These are phyloP conservation scores for Euura saliciscinereae DNA, from an alignment of 1,140 invertebrate species.

Conservation along the genomic window DNA sequence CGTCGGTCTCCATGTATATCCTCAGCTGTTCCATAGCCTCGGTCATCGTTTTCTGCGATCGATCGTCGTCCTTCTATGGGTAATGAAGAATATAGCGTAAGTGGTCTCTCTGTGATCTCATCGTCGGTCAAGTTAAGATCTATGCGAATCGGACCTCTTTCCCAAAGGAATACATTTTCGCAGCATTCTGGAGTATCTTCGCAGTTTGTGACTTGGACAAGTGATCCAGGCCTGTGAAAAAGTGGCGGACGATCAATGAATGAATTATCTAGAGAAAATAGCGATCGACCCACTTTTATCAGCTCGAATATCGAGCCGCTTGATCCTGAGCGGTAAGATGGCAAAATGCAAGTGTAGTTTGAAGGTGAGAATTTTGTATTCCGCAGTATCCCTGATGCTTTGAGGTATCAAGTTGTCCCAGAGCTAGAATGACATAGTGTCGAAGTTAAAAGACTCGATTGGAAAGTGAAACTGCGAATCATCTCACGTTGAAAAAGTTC, in stretches of 20 bases:
- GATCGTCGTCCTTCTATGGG: conserved; percentile 21
- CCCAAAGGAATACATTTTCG: conserved; percentile 13
- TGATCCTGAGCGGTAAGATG: conserved; percentile 32
- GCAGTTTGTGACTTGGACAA: conserved; percentile 12
- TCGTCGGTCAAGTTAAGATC: not conserved
- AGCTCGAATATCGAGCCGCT: conserved; percentile 18
- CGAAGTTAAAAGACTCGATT: conserved; percentile 9
- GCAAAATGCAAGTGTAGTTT: conserved; percentile 41
- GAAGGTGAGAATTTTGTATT: conserved; percentile 37
- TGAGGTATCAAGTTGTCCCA: conserved; percentile 34
- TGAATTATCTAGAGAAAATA: not conserved
- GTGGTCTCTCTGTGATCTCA: not conserved
- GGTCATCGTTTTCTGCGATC: conserved; percentile 13
- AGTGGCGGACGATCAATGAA: not conserved
- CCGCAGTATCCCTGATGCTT: conserved; percentile 27
- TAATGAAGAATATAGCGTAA: conserved; percentile 2
- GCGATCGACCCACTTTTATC: conserved; percentile 17
- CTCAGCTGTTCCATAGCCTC: conserved; percentile 59
- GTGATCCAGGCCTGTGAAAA: conserved; percentile 1
- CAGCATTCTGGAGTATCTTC: conserved; percentile 30
- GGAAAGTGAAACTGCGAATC: not conserved
- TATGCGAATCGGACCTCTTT: not conserved
- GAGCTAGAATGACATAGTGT: conserved; percentile 25
- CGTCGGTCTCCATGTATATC: conserved; percentile 61
- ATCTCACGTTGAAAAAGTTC: conserved; percentile 37